Evolutionary conservation across 2,113 vertebrate species (phyloP).

Genomic region (Hippopotamus amphibius): DNA sequence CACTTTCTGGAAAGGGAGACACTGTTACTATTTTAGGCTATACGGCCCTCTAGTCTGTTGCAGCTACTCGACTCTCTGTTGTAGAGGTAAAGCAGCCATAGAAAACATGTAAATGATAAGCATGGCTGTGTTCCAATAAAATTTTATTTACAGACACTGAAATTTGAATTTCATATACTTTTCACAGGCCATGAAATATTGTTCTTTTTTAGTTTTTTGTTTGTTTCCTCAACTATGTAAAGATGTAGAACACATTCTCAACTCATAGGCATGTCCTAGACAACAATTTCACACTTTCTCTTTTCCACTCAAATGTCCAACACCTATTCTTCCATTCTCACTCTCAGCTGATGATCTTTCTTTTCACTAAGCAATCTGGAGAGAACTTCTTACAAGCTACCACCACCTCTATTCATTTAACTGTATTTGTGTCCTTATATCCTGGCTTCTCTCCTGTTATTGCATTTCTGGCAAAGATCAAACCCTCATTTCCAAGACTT

Average conservation of each 20-base stretch:
- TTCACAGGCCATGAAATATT: constrained; percentile 26
- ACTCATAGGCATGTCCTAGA: background rate
- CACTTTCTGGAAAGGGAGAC: background rate
- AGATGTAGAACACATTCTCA: constrained; percentile 29
- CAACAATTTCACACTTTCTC: background rate
- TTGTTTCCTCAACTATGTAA: background rate
- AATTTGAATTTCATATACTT: constrained; percentile 39
- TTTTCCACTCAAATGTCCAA: constrained; percentile 21
- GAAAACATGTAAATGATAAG: background rate
- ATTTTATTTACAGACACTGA: background rate
- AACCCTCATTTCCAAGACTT: constrained; percentile 1
- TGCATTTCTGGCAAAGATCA: background rate
- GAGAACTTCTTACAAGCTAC: background rate
- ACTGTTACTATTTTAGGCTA: constrained; percentile 1
- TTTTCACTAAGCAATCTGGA: background rate
- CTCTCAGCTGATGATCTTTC: background rate
- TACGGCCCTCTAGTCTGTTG: background rate
- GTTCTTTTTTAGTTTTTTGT: background rate
- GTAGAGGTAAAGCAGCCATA: background rate
- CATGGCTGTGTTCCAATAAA: constrained; percentile 27
- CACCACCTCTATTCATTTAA: background rate
- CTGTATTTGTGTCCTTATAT: background rate
- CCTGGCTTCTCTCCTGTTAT: background rate
- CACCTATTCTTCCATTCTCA: background rate
- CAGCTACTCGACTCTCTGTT: constrained; percentile 8